Evolutionary conservation across 2,113 vertebrate species (phyloP).

Genomic region (Potamarius usumacintae): DNA sequence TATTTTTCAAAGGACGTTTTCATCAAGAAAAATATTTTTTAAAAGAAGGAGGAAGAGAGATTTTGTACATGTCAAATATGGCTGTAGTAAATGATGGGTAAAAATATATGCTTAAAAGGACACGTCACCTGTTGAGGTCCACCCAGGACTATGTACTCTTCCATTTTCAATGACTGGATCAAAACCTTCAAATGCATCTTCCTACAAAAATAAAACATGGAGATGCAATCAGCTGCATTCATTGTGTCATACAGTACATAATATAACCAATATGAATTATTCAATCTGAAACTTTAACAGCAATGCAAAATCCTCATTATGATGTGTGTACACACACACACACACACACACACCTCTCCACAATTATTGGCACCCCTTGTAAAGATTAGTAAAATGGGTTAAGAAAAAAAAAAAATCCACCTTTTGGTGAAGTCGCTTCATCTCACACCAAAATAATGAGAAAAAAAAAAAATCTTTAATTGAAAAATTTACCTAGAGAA

Average conservation of each 20-base stretch:
- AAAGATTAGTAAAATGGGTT: too few species aligned
- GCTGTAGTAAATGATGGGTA: not conserved
- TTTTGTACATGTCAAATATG: not conserved
- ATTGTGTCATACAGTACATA: not conserved
- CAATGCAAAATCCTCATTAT: too few species aligned
- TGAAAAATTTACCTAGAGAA: too few species aligned
- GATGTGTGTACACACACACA: too few species aligned
- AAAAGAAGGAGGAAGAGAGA: not conserved
- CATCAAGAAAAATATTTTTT: not conserved
- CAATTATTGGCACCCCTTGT: too few species aligned
- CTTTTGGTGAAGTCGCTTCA: too few species aligned
- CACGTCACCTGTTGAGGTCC: constrained; percentile 80
- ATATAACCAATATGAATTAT: too few species aligned
- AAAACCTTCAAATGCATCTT: constrained; percentile 94
- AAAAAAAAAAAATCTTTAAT: too few species aligned
- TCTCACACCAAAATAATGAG: too few species aligned
- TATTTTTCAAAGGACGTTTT: not conserved
- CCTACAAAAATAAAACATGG: constrained; percentile 72
- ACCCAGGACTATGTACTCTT: constrained; percentile 81
- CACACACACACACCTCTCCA: too few species aligned
- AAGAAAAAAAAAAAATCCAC: too few species aligned
- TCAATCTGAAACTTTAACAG: too few species aligned
- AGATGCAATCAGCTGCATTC: not conserved
- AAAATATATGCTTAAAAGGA: not conserved
- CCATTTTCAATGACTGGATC: constrained; percentile 87